Base-by-base conservation (phyloP, 2,113 vertebrate species). In the Paradisaea rubra region DNA sequence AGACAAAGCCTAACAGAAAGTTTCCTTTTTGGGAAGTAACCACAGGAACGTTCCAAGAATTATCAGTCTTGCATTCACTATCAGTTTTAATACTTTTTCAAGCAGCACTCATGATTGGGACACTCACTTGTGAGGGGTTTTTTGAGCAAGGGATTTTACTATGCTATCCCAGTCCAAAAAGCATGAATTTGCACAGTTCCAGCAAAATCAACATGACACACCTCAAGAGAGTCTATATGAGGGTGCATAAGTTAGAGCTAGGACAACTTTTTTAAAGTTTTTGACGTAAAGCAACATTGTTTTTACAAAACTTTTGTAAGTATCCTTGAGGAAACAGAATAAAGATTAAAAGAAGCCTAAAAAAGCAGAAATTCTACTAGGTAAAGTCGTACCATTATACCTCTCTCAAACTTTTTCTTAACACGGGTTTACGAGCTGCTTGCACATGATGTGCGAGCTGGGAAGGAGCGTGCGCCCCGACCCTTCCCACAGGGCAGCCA, bases 381-480 rank as follows among this genome's bases (percentile, higher is more conserved):
- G 5, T 28, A 2, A 24, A 21, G 7, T 6, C 8, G 11, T 11
- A 13, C 23, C 11, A 5, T 13, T 15, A 16, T 14, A 8, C 14
- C 3, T 2, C 21, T 30, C n/a, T 19, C 47, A 17, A 30, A 18
- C 7, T 35, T 54, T 20, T 37, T 20, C 25, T 11, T 17, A 13
- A 1, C 1, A 1, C 13, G 1, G 22, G 25, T 13, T 30, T 21
- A 5, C 4, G 6, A 12, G 9, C 13, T 5, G 12, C 31, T 49
- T 5, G 30, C n/a, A 4, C 6, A 0, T 0, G 10, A 3, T 7
- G 52, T 18, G 45, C 2, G 4, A 4, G 52, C 20, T 3, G 42
- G 27, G 42, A 6, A 2, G 20, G 2, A 21, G 17, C 5, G 15
- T 1, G 0, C 2, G 1, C 5, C 19, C 30, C 33, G 3, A 6